Conservation (phyloP, 2,113 vertebrate species). For the Burhinus oedicnemus region DNA sequence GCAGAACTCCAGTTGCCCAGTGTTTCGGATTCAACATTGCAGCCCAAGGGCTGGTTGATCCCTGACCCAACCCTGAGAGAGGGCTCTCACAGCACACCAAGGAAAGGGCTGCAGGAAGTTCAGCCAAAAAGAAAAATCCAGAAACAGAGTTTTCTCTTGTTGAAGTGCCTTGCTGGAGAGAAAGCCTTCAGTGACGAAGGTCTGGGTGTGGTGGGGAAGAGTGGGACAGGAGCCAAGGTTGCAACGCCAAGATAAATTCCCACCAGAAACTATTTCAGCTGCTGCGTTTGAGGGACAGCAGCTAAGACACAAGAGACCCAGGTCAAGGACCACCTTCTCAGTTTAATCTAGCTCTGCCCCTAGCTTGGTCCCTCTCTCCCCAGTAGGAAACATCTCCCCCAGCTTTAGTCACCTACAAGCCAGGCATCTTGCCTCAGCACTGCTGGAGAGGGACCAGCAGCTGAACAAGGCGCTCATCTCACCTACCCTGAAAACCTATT, state of each 20-base stretch:
- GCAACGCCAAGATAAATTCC: neutral
- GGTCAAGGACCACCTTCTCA: neutral
- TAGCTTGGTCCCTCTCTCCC: neutral
- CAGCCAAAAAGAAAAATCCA: neutral
- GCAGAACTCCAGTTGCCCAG: neutral
- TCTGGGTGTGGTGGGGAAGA: neutral
- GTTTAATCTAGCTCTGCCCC: neutral
- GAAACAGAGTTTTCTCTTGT: neutral
- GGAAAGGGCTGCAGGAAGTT: neutral
- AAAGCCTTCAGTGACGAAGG: neutral
- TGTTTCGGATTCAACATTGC: neutral
- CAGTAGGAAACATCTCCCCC: neutral
- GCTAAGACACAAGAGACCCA: neutral
- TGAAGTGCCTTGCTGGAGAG: neutral
- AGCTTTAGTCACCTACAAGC: neutral
- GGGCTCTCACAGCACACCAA: fast-evolving
- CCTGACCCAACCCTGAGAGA: neutral
- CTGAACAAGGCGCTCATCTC: neutral
- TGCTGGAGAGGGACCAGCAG: neutral
- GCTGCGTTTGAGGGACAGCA: neutral
- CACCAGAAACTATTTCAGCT: neutral
- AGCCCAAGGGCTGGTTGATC: neutral
- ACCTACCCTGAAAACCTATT: neutral
- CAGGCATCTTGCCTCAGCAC: neutral
- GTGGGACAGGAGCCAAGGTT: neutral